Evolutionary conservation across 2,113 vertebrate species (phyloP).

Genomic region (Tonatia bakeri): DNA sequence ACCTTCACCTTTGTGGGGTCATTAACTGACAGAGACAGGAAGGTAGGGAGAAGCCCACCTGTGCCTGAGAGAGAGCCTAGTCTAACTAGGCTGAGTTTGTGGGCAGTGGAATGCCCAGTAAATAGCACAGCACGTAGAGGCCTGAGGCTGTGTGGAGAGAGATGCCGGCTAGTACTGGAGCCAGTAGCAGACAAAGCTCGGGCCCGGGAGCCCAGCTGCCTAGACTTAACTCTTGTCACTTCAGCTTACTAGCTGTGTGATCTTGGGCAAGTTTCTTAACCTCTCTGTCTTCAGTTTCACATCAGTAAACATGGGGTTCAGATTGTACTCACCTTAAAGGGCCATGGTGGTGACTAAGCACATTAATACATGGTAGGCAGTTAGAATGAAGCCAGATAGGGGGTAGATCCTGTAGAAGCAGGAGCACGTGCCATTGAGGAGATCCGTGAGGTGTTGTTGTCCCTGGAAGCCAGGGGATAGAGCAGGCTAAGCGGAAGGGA

Average conservation of each 20-base stretch:
- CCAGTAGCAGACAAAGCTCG: neutral
- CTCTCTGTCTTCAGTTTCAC: neutral
- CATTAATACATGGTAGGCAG: neutral
- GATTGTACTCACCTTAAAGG: neutral
- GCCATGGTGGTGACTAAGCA: neutral
- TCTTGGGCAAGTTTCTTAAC: neutral
- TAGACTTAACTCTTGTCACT: neutral
- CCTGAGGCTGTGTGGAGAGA: neutral
- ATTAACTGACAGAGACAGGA: neutral
- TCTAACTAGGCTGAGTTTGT: neutral
- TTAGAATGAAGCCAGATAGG: neutral
- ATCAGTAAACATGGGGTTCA: neutral
- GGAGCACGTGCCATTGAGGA: too few relatives aligned
- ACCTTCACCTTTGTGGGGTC: too few relatives aligned
- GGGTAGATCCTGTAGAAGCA: fast-evolving
- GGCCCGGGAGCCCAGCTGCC: neutral
- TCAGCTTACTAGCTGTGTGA: neutral
- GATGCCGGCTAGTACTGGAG: neutral
- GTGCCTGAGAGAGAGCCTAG: neutral
- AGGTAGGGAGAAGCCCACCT: neutral
- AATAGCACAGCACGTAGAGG: neutral
- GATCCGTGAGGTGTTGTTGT: neutral
- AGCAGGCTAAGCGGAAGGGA: neutral
- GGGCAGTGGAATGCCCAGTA: neutral
- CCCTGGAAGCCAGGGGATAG: neutral